A percentile compares a stretch with the other conserved stretches of the same genome.
phyloP scores from a whole-genome alignment of 2,113 vertebrate species.

The Saguinus midas region DNA sequence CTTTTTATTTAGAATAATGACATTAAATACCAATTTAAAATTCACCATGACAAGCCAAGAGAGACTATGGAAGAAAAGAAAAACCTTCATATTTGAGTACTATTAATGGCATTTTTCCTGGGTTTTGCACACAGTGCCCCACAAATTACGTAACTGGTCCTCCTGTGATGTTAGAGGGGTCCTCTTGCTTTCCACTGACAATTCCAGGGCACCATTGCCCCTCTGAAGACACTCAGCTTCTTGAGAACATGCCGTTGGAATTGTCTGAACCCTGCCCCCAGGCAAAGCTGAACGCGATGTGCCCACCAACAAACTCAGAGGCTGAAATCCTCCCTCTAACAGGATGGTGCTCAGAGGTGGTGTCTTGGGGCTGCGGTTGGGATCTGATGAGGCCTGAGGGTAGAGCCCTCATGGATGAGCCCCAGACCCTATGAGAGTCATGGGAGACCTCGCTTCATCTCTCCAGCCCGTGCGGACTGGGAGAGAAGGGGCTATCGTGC shows the following conservation, averaged over 20 bases:
- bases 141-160: too few relatives aligned
- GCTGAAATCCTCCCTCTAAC: not conserved
- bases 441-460: not conserved
- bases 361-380: too few relatives aligned
- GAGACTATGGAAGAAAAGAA: too few relatives aligned
- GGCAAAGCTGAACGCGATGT: not conserved
- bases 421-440: too few relatives aligned
- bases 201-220: not conserved
- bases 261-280: too few relatives aligned
- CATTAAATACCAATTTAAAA: not conserved
- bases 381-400: too few relatives aligned
- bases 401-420: too few relatives aligned
- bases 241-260: not conserved
- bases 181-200: not conserved
- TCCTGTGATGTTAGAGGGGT: not conserved
- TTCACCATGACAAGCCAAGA: not conserved
- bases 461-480: not conserved
- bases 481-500: not conserved
- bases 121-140: too few relatives aligned
- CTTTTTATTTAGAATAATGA: not conserved
- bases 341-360: not conserved
- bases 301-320: not conserved
- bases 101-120: too few relatives aligned
- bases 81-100: too few relatives aligned
- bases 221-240: not conserved